A percentile compares a stretch with the other conserved stretches of the same genome.
Evolutionary conservation across 2,888 invertebrate genomes (phyloP).

Genomic region (Stenoptilia bipunctidactyla): DNA sequence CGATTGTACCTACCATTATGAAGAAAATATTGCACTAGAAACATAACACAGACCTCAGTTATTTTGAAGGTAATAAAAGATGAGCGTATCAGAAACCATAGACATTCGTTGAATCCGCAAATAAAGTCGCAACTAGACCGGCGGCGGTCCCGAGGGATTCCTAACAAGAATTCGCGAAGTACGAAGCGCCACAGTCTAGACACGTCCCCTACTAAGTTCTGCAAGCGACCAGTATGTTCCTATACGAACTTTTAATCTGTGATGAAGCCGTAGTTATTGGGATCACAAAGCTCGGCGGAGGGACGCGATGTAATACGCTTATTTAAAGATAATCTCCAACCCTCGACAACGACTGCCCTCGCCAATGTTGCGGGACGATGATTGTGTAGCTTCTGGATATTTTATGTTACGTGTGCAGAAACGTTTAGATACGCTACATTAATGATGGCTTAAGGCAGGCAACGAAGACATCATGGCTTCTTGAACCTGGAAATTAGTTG

Average conservation of each 20-base stretch:
- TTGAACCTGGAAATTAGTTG: too few relatives aligned
- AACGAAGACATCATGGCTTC: too few relatives aligned
- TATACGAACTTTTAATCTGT: not conserved
- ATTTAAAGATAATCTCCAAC: constrained; percentile 51
- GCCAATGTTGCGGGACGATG: not conserved
- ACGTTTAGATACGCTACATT: too few relatives aligned
- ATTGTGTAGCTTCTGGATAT: too few relatives aligned
- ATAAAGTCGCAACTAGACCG: not conserved
- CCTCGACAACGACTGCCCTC: constrained; percentile 19
- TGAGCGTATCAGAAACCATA: not conserved
- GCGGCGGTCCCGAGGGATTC: not conserved
- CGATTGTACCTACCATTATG: too few relatives aligned
- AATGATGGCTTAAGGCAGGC: too few relatives aligned
- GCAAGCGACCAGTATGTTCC: not conserved
- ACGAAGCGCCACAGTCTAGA: not conserved
- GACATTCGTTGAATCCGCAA: not conserved
- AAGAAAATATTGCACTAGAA: too few relatives aligned
- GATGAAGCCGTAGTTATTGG: constrained; percentile 42
- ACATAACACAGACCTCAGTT: too few relatives aligned
- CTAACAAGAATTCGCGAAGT: too few relatives aligned
- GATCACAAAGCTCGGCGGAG: constrained; percentile 44
- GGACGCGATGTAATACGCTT: constrained; percentile 44
- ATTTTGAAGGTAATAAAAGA: not conserved
- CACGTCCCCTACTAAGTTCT: not conserved
- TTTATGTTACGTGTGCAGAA: too few relatives aligned